Conservation (phyloP, 2,113 vertebrate species). For the Pyxicephalus adspersus region DNA sequence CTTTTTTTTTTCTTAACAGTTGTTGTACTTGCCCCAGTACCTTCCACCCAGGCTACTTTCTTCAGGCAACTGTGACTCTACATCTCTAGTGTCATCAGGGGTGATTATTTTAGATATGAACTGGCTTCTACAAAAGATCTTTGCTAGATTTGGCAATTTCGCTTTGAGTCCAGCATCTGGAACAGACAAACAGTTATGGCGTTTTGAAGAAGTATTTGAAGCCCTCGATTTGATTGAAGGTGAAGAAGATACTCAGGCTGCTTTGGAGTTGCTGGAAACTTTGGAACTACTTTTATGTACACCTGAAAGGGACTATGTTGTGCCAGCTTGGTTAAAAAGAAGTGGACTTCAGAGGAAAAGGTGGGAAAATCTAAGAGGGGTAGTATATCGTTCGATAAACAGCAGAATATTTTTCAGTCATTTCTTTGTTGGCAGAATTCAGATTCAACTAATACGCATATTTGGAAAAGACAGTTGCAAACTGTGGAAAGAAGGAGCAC, state of each 20-base stretch:
- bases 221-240: conserved; percentile 15
- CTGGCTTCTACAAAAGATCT: conserved; percentile 52
- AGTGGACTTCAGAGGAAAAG: not conserved
- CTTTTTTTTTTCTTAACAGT: conserved; percentile 14
- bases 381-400: conserved; percentile 35
- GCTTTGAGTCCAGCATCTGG: conserved; percentile 34
- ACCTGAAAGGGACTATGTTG: conserved; percentile 31
- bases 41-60: not conserved
- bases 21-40: conserved; percentile 28
- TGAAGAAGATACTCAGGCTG: not conserved
- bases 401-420: conserved; percentile 48
- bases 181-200: conserved; percentile 23
- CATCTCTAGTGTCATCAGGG: not conserved
- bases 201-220: conserved; percentile 8
- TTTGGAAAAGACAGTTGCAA: conserved; percentile 30
- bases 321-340: conserved; percentile 47
- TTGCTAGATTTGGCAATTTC: conserved; percentile 47
- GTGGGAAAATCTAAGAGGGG: conserved; percentile 25
- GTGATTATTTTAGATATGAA: conserved; percentile 47
- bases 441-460: conserved; percentile 30
- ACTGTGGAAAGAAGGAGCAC: conserved; percentile 46
- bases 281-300: conserved; percentile 41
- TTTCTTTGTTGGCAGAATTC: conserved; percentile 38
- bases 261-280: conserved; percentile 38
- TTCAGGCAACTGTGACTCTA: not conserved